Base-by-base conservation (phyloP, 2,888 invertebrate genomes). In the Athalia rosae region DNA sequence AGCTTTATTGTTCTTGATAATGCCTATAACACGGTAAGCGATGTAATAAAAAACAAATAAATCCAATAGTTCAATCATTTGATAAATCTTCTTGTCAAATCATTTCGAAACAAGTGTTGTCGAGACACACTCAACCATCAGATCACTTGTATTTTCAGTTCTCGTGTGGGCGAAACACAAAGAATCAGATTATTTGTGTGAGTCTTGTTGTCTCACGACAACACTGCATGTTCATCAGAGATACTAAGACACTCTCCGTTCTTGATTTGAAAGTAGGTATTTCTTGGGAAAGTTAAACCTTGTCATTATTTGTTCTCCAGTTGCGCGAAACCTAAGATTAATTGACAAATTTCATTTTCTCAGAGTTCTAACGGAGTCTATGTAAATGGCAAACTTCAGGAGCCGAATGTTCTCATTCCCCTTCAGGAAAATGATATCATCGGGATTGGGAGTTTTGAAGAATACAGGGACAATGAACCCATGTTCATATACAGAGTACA, bases 341-440 rank as follows among this genome's bases (percentile, higher is more conserved):
- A 58, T 58, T 58, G n/a, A n/a, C 3, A 58, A 15, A 58, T 58
- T 7, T 58, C 13, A 13, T 6, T 4, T 8, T 90, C 91, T 80
- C 84, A 93, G 93, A 93, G 93, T 85, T 89, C 92, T 4, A 93
- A 93, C 90, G 93, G 93, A 71, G 90, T 92, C 28, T 93, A 87
- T 86, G 87, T 93, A 74, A 93, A 93, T 74, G 86, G 87, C 3
- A 84, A 83, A 4, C 89, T 84, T 84, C 91, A 92, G 81, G 80
- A 86, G 11, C 84, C 89, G 56, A 88, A 90, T 62, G 83, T 83
- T 15, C 89, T 90, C 66, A 86, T 89, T 77, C 79, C 83, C 62
- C 80, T 93, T 15, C 84, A 86, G 69, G 87, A 91, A 64, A 88
- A 89, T 62, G 92, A 93, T 86, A 81, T 91, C 13, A 90, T 94